phyloP scores from a whole-genome alignment of 2,888 invertebrate genomes.

The Palloptera scutellata region DNA sequence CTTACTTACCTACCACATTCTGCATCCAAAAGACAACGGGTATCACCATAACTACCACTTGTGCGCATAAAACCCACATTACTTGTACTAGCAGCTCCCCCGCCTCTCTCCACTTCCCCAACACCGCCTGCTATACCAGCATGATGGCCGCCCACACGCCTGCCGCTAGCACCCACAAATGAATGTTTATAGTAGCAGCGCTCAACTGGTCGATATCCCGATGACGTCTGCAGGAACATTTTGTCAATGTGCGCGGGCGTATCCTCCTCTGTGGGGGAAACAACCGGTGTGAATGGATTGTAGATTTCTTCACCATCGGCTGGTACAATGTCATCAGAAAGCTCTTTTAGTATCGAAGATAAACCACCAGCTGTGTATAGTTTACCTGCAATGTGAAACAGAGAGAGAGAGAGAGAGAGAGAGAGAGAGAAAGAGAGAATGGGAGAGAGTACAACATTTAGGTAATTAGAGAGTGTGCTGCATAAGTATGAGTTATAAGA shows the following conservation, averaged over 20 bases:
- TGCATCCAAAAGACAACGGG: slow-evolving; percentile 54
- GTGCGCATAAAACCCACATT: slow-evolving; percentile 34
- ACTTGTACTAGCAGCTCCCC: slow-evolving; percentile 30
- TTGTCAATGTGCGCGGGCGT: slow-evolving; percentile 63
- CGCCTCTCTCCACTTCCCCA: slow-evolving; percentile 38
- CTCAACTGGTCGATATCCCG: slow-evolving; percentile 64
- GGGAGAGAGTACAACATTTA: not conserved
- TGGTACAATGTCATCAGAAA: slow-evolving; percentile 64
- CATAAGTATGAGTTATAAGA: slow-evolving; percentile 4
- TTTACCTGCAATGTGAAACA: slow-evolving; percentile 52
- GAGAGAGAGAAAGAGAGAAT: slow-evolving; percentile 7
- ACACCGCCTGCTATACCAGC: slow-evolving; percentile 27
- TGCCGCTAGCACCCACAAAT: slow-evolving; percentile 50
- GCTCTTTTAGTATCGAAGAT: slow-evolving; percentile 62
- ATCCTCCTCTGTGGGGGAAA: slow-evolving; percentile 63
- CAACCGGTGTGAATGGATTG: slow-evolving; percentile 65
- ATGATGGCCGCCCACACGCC: slow-evolving; percentile 34
- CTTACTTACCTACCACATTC: slow-evolving; percentile 54
- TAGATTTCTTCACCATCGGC: slow-evolving; percentile 64
- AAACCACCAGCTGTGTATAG: slow-evolving; percentile 62
- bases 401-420: slow-evolving; percentile 9
- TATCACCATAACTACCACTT: slow-evolving; percentile 53
- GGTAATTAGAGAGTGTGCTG: not conserved
- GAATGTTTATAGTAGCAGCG: slow-evolving; percentile 63
- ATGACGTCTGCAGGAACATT: slow-evolving; percentile 65